Percentiles rank a stretch among this genome's conserved stretches.
Conservation (phyloP, 1,140 invertebrate genomes). For the Drosophila auraria region DNA sequence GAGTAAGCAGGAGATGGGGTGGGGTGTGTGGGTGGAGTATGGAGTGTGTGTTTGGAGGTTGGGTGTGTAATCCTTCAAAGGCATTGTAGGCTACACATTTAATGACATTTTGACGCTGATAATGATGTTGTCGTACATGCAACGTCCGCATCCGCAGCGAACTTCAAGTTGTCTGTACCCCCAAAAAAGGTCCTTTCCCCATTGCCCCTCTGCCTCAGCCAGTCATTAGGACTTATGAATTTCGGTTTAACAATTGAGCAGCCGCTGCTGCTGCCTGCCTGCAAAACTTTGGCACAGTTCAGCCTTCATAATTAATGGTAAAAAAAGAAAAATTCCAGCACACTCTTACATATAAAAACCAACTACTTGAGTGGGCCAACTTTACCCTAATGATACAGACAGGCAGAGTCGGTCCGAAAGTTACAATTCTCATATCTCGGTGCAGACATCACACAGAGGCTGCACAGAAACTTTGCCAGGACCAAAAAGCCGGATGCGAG, state of each 20-base stretch:
- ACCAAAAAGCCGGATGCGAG: conserved; percentile 52
- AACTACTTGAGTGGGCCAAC: conserved; percentile 53
- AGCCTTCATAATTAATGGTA: conserved; percentile 58
- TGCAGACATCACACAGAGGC: conserved; percentile 52
- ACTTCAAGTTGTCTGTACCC: conserved; percentile 55
- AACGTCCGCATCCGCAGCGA: conserved; percentile 65
- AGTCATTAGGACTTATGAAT: conserved; percentile 53
- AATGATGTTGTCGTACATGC: conserved; percentile 73
- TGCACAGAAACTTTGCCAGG: conserved; percentile 45
- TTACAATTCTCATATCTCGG: conserved; percentile 53
- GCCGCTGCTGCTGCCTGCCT: conserved; percentile 15
- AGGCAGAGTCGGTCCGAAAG: conserved; percentile 39
- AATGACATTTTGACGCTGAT: conserved; percentile 81
- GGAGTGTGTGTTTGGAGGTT: conserved; percentile 16
- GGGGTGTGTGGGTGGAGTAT: neutral
- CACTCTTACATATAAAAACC: conserved; percentile 32
- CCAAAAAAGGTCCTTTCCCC: conserved; percentile 9
- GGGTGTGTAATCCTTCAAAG: conserved; percentile 75
- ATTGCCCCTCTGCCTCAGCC: neutral
- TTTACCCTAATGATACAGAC: conserved; percentile 50
- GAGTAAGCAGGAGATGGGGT: conserved; percentile 26
- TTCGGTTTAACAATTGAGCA: conserved; percentile 56
- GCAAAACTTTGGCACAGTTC: conserved; percentile 53
- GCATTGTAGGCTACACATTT: conserved; percentile 77
- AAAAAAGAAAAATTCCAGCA: conserved; percentile 4